Evolutionary conservation across 2,888 invertebrate species (phyloP), one percentile per base, ranked within the genome.

Genomic region (Argyresthia goedartella): DNA sequence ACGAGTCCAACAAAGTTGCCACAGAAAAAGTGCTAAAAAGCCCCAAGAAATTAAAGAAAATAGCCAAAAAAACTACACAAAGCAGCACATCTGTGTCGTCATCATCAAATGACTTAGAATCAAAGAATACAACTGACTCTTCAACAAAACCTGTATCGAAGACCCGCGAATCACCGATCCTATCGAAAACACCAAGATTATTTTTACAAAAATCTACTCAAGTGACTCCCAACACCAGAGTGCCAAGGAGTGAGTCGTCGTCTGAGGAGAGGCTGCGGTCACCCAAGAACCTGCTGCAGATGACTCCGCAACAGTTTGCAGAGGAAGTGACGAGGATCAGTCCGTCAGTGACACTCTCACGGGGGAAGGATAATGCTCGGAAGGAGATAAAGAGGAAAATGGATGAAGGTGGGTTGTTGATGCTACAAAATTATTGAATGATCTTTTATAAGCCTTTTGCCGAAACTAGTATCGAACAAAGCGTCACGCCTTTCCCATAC

Each of bases 291-390:
- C 14, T 4, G 15, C 1, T 43, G n/a, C 43, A 11, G 13, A 42
- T 64, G 60, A 81, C 78, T n/a, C 81, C 78, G 0, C 70, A 74
- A 41, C 71, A 76, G 54, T 68, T 71, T n/a, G 52, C 51, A 0
- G 68, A 71, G 7, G 67, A 68, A 50, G 63, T 62, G 1, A 67
- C 64, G 41, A 82, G 75, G 51, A 71, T 86, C 0, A 89, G 89
- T 55, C 91, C 90, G 0, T 89, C 84, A 65, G 86, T 91, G 0
- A 90, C 89, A 0, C 62, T 87, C 51, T 89, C 89, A 0, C 70
- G 91, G 16, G 91, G 91, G 0, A 91, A 91, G 59, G 78, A 73
- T 1, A 90, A 87, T 58, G 89, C 89, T 0, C 74, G 89, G 36
- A 87, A 76, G 48, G 91, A 91, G 60, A 88, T 76, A 84, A 77